Percentiles rank a stretch among this genome's conserved stretches.
phyloP scores from a whole-genome alignment of 2,888 invertebrate genomes.

The Ichneumoninae sp. region DNA sequence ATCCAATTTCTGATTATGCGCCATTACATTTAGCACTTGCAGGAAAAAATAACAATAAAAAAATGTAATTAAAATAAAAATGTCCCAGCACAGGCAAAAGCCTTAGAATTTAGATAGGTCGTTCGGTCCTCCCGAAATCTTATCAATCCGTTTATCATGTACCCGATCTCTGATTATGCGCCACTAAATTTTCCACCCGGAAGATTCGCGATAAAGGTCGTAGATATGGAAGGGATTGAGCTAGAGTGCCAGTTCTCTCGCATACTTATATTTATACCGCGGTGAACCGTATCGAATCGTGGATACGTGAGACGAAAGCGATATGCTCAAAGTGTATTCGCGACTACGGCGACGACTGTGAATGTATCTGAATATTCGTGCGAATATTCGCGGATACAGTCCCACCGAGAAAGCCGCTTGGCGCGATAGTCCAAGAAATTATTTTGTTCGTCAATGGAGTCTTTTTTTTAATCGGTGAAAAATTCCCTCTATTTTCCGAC shows the following conservation, averaged over 20 bases:
- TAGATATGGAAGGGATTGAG: background rate
- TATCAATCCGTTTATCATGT: background rate
- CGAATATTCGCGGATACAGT: slow-evolving; percentile 72
- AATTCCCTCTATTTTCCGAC: background rate
- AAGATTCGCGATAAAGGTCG: slow-evolving; percentile 40
- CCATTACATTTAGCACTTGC: slow-evolving; percentile 1
- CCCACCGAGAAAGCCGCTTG: slow-evolving; percentile 68
- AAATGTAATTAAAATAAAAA: background rate
- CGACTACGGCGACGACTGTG: slow-evolving; percentile 33
- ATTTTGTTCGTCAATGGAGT: background rate
- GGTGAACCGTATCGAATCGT: slow-evolving; percentile 81
- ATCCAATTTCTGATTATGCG: background rate
- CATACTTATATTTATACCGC: slow-evolving; percentile 79
- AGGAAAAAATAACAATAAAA: too few species aligned
- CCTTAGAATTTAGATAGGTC: background rate
- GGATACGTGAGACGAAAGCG: slow-evolving; percentile 82
- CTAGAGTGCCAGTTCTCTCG: slow-evolving; percentile 59
- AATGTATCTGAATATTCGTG: slow-evolving; percentile 45
- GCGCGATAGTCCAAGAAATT: background rate
- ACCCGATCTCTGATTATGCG: background rate
- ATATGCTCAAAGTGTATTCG: slow-evolving; percentile 70
- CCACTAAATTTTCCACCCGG: slow-evolving; percentile 12
- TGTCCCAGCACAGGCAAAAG: background rate
- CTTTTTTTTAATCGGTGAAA: background rate
- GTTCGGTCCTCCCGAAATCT: background rate